phyloP scores from a whole-genome alignment of 1,140 invertebrate species.

The Metopolophium dirhodum region DNA sequence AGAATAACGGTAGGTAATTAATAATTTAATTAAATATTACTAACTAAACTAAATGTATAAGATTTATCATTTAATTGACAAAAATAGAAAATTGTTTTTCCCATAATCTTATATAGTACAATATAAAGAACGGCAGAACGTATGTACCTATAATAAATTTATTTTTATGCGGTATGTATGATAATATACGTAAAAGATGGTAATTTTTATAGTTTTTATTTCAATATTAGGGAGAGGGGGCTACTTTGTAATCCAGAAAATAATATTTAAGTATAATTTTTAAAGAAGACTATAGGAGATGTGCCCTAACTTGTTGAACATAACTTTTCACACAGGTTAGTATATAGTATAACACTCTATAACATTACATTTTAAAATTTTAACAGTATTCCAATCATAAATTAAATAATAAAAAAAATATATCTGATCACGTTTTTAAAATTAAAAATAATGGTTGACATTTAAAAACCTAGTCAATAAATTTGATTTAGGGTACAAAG shows the following conservation, averaged over 20 bases:
- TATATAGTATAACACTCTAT: neutral
- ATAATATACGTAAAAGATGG: neutral
- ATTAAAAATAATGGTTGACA: neutral
- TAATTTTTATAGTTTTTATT: neutral
- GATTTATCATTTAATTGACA: neutral
- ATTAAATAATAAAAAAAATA: conserved; percentile 7
- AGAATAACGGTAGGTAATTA: neutral
- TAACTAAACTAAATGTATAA: neutral
- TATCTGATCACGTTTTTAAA: neutral
- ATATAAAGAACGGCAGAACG: conserved; percentile 4
- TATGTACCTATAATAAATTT: neutral
- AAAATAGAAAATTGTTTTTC: conserved; percentile 23
- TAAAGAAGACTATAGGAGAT: neutral
- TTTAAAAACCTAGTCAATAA: neutral
- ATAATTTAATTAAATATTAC: neutral
- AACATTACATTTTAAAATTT: neutral
- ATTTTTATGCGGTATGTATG: neutral
- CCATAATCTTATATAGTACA: no score
- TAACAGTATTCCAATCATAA: neutral
- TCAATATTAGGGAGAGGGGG: neutral
- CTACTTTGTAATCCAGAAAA: neutral
- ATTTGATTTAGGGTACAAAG: neutral
- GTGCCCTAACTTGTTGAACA: neutral
- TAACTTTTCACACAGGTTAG: neutral
- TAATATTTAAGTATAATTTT: neutral